A percentile compares a stretch with the other conserved stretches of the same genome.
phyloP scores from a whole-genome alignment of 64 coral and sea anemone species.

The Platygyra sinensis region DNA sequence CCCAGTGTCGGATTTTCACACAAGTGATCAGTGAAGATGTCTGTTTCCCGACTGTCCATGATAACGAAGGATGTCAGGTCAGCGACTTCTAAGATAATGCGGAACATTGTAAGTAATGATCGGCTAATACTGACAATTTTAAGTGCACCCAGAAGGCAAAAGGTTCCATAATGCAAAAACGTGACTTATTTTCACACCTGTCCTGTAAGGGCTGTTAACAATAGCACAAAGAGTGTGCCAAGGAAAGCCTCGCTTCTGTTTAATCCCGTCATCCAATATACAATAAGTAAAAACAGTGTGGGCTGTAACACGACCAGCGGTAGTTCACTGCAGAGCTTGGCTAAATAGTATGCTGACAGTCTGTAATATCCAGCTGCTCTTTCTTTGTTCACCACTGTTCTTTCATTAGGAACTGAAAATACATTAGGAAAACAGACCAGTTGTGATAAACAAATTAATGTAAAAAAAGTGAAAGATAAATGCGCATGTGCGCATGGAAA shows the following conservation, averaged over 20 bases:
- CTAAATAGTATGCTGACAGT: constrained; percentile 91
- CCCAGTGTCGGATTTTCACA: no score
- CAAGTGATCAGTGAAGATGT: no score
- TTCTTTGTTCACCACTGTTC: constrained; percentile 84
- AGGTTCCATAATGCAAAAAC: not conserved
- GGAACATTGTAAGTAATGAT: no score
- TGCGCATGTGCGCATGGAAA: no score
- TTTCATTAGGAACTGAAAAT: constrained; percentile 83
- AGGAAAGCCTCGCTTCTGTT: constrained; percentile 88
- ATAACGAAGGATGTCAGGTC: no score
- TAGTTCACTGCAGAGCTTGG: constrained; percentile 84
- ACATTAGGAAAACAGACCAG: not conserved
- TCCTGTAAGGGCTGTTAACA: constrained; percentile 58
- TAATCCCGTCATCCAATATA: constrained; percentile 86
- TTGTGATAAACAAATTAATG: no score
- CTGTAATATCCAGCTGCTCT: constrained; percentile 89
- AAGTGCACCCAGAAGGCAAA: no score
- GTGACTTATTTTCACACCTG: constrained; percentile 56
- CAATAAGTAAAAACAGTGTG: constrained; percentile 52
- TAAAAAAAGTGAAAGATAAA: no score
- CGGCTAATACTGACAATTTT: no score
- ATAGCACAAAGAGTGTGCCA: constrained; percentile 31
- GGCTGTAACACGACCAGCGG: constrained; percentile 88
- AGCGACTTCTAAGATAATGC: no score
- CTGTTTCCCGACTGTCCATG: no score